Base-by-base conservation (phyloP, 2,888 invertebrate species). In the Micoletzkya japonica region DNA sequence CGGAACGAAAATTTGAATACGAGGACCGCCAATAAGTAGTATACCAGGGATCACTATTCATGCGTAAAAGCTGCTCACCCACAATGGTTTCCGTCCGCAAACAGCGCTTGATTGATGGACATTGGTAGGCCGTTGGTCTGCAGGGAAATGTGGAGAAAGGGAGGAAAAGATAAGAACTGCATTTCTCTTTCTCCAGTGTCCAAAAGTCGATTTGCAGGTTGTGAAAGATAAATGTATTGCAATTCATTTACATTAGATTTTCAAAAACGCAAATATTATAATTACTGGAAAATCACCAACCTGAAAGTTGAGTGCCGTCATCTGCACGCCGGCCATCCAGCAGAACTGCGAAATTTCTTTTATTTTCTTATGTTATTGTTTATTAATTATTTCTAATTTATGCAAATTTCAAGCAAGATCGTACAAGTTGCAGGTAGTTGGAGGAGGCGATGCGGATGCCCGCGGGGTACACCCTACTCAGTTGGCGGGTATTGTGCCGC, bases 261-360 rank as follows among this genome's bases (percentile, higher is more conserved):
- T 17, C 10, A 44, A 44, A 20, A 44, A 14, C 44, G 20, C 10
- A 44, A 20, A 44, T 44, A 10, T 14, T 14, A 10, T 44, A 44
- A 10, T 10, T 14, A 54, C 26, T 54, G 17, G 24, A 24, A 85
- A 93, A 94, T 85, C 32, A 6, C 28, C 4, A 7, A 66, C 64
- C 54, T 66, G 68, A 34, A 68, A 68, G 32, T 92, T 92, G 0
- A 94, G 87, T 0, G 94, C 94, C 0, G 93, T 92, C 89, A 94
- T 90, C 86, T 94, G 94, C 0, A 93, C 91, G 0, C 95, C 95
- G 81, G 93, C 93, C 0, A 92, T 91, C 95, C 95, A 95, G 87
- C 94, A 94, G 68, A 91, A 78, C 81, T 81, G 61, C 28, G 76
- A 73, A n/a, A 24, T 54, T 54, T 54, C 24, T 4, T 32, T 20